Evolutionary conservation across 2,888 invertebrate genomes (phyloP), one percentile per base, ranked within the genome.

Genomic region (Caenorhabditis drosophilae): DNA sequence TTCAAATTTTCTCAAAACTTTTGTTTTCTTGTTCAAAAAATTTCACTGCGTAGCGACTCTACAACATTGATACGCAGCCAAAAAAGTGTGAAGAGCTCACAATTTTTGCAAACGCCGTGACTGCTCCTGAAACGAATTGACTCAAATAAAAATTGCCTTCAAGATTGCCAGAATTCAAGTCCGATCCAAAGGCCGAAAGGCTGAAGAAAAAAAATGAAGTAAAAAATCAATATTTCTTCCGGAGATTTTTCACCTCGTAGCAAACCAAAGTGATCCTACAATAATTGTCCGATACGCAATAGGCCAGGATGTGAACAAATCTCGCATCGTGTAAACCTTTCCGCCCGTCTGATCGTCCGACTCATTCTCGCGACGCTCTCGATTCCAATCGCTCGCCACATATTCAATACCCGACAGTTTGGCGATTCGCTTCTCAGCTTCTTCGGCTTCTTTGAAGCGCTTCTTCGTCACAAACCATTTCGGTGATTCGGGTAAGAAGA

Each of bases 131-230:
- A 3, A 73, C 64, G 47, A 73, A 73, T 36, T 73, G 73, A 36
- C 52, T 69, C 51, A 68, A 42, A 27, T 73, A 73, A 38, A 73
- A 73, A 34, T 69, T 64, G 3, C 73, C 73, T 20, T 56, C 70
- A 42, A 73, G 34, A 41, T 73, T 73, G 1, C 73, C 69, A n/a
- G 70, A 71, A 38, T 69, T 73, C 50, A 73, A 51, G 34, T 73
- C 73, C n/a, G 64, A 59, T 7, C 70, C 73, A 38, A 71, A 73
- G 2, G 70, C 67, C 1, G 70, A 70, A 20, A 73, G 35, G 48
- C 73, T 68, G 50, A 25, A n/a, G n/a, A n/a, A 57, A 44, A 36
- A 6, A 15, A 6, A 12, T 12, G 12, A 4, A 23, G n/a, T 36
- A 34, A 1, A 27, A 15, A 55, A 1, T 35, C 1, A 4, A 22